phyloP scores from a whole-genome alignment of 2,113 vertebrate genomes.

The Corythoichthys haematopterus region DNA sequence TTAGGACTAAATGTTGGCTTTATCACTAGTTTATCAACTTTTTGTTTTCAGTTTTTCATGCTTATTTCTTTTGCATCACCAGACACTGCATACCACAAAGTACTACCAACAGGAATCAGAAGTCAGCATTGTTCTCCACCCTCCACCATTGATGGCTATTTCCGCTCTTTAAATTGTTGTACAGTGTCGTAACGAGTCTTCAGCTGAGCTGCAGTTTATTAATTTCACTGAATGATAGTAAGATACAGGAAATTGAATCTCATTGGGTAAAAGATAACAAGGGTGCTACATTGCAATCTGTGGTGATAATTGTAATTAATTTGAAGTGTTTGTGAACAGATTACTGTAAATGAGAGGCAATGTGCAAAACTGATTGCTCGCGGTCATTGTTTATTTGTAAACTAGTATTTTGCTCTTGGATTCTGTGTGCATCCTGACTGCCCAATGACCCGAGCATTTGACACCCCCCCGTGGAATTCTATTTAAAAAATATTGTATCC shows the following conservation, averaged over 20 bases:
- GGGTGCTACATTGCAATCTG: background rate
- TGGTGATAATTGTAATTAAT: background rate
- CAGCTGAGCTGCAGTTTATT: background rate
- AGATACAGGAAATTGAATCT: background rate
- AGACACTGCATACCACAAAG: rapidly evolving
- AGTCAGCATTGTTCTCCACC: slow-evolving; percentile 13
- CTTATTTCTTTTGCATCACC: slow-evolving; percentile 3
- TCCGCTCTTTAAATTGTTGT: background rate
- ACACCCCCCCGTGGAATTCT: no score
- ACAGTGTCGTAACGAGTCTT: background rate
- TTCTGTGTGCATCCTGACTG: no score
- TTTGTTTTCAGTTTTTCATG: background rate
- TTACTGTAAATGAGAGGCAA: no score
- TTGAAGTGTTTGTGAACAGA: background rate
- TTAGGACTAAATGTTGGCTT: background rate
- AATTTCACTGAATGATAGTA: background rate
- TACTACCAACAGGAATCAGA: background rate
- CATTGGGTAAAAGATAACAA: background rate
- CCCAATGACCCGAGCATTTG: no score
- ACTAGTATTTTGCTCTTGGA: no score
- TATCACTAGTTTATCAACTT: background rate
- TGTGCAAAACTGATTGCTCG: no score
- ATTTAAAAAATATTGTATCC: no score
- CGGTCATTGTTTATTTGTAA: no score
- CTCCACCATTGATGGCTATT: background rate